Base-by-base conservation (phyloP, 1,140 invertebrate species). In the Sycobia sp. region DNA sequence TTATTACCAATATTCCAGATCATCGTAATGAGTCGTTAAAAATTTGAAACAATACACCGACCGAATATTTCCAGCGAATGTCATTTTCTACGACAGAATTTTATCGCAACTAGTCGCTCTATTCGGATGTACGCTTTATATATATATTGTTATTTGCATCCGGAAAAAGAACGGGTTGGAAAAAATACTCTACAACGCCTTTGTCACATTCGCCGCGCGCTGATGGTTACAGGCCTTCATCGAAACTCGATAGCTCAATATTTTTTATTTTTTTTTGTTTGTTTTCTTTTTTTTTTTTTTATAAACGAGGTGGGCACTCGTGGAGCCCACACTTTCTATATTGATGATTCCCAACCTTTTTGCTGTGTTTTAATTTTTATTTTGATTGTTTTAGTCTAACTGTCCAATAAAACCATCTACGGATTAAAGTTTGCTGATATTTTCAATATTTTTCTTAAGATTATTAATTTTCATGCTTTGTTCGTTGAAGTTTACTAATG, bases 191-290 rank as follows among this genome's bases (percentile, higher is more conserved):
- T 29, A 46, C 34, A 57, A 46, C 64, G 47, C 47, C 34, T 55
- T 59, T 57, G 55, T 53, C 53, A 56, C 51, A 55, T 44, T 34
- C 22, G 23, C 65, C 25, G 50, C 27, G 27, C 20, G 27, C 39
- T 47, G n/a, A n/a, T n/a, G n/a, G n/a, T n/a, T n/a, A 32, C 39
- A 29, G 27, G 41, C 57, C 61, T 53, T 38, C 53, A 54, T 67
- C 44, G 62, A 65, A 64, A 64, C 53, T 61, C 65, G 43, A 61
- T 54, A 32, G 46, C 25, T 61, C 23, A 16, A 46, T 61, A 39
- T 50, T 55, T 49, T 44, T 46, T 23, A 55, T n/a, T n/a, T n/a
- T n/a, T n/a, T n/a, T n/a, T n/a, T n/a, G n/a, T n/a, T n/a, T n/a
- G n/a, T n/a, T n/a, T 66, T 66, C 60, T 50, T 32, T 49, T 39